Evolutionary conservation across 2,888 invertebrate species (phyloP).

Genomic region (Cremastinae sp.): DNA sequence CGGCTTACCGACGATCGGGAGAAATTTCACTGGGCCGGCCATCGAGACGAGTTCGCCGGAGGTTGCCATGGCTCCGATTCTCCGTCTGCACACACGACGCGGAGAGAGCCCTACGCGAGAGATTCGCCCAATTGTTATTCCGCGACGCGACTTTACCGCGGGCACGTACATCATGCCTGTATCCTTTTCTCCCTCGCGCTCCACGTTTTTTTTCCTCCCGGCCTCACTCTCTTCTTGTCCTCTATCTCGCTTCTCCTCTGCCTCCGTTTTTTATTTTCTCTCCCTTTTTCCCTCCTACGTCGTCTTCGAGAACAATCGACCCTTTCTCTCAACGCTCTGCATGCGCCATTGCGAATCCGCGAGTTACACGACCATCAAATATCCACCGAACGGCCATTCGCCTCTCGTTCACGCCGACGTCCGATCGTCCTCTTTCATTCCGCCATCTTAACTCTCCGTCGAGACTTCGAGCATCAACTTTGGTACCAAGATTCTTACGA

Average conservation of each 20-base stretch:
- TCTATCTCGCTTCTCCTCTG: constrained; percentile 30
- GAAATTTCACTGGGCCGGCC: constrained; percentile 35
- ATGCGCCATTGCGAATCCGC: constrained; percentile 64
- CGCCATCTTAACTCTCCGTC: constrained; percentile 6
- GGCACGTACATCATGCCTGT: constrained; percentile 68
- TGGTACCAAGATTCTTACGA: constrained; percentile 39
- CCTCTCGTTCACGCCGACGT: constrained; percentile 20
- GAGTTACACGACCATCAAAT: constrained; percentile 58
- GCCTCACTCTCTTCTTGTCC: constrained; percentile 22
- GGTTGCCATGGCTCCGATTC: constrained; percentile 32
- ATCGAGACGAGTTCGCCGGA: constrained; percentile 31
- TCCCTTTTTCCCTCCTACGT: background rate
- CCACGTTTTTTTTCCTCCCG: constrained; percentile 15
- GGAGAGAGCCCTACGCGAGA: constrained; percentile 69
- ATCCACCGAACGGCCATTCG: constrained; percentile 49
- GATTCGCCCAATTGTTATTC: constrained; percentile 76
- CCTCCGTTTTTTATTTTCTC: background rate
- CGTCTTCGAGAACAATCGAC: constrained; percentile 39
- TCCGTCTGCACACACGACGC: constrained; percentile 52
- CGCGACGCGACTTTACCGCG: constrained; percentile 67
- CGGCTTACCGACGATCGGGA: constrained; percentile 36
- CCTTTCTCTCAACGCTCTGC: constrained; percentile 61
- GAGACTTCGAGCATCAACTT: constrained; percentile 32
- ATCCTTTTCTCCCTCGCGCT: constrained; percentile 25
- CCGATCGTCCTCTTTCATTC: constrained; percentile 5